A percentile compares a stretch with the other conserved stretches of the same genome.
Conservation (phyloP, 2,888 invertebrate genomes). For the Caenorhabditis angaria region DNA sequence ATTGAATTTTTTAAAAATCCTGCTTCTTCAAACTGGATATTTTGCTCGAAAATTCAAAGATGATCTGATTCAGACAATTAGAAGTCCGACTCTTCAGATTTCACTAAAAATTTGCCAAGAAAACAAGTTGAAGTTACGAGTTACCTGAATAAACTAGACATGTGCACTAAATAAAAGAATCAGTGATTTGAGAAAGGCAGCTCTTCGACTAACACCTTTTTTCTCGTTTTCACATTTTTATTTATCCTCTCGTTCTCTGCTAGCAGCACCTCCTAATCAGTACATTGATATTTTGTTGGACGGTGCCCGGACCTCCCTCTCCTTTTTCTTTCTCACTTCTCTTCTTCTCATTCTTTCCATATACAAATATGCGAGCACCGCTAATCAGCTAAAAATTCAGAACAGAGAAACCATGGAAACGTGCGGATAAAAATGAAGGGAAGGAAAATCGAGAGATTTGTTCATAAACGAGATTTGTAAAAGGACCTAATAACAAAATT, state of each 20-base stretch:
- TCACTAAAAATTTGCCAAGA: too few species aligned
- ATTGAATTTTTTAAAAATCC: too few species aligned
- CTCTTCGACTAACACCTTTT: conserved; percentile 14
- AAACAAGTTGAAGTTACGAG: neutral
- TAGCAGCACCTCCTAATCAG: neutral
- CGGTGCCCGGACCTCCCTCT: conserved; percentile 2
- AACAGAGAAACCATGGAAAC: conserved; percentile 41
- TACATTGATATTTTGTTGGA: conserved; percentile 2
- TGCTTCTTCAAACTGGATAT: too few species aligned
- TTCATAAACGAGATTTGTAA: too few species aligned
- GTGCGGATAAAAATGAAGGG: conserved; percentile 15
- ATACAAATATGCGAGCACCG: neutral
- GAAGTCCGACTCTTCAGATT: too few species aligned
- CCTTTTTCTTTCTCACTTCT: neutral
- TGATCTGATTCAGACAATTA: too few species aligned
- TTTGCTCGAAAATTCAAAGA: too few species aligned
- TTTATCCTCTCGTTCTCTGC: conserved; percentile 14
- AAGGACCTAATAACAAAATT: too few species aligned
- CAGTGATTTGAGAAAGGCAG: neutral
- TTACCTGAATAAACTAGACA: neutral
- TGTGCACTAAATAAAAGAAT: neutral
- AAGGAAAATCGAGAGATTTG: neutral
- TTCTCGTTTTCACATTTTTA: conserved; percentile 16
- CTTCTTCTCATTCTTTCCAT: neutral
- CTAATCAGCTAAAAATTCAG: conserved; percentile 9